Percentiles rank a stretch among this genome's conserved stretches.
These are phyloP conservation scores for Penaeus indicus DNA, from an alignment of 1,140 invertebrate genomes.

Conservation along the genomic window DNA sequence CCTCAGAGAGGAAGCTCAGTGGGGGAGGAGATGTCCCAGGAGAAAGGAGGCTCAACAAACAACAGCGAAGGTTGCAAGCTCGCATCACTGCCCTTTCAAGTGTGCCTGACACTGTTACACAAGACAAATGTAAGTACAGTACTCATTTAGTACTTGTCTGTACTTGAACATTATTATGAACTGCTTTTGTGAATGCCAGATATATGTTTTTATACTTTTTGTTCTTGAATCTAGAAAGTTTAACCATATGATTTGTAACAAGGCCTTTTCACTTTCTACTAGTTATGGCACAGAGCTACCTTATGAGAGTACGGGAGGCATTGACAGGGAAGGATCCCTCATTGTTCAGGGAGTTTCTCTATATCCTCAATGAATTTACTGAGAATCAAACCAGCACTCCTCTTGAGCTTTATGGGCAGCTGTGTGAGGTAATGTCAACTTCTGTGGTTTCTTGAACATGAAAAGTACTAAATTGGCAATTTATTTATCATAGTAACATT, in stretches of 20 bases:
- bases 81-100: constrained; percentile 42
- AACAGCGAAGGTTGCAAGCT: constrained; percentile 51
- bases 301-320: constrained; percentile 55
- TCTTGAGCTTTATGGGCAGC: constrained; percentile 39
- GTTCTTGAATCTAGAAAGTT: too few species aligned
- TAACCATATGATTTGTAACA: neutral
- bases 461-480: too few species aligned
- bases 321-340: constrained; percentile 37
- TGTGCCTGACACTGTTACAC: constrained; percentile 32
- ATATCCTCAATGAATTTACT: constrained; percentile 47
- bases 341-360: constrained; percentile 45
- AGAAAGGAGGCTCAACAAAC: constrained; percentile 50
- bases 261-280: neutral
- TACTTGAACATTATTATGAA: too few species aligned
- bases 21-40: constrained; percentile 12
- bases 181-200: too few species aligned
- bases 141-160: too few species aligned
- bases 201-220: too few species aligned
- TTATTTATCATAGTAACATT: too few species aligned
- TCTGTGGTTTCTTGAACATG: too few species aligned
- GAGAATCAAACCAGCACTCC: constrained; percentile 31
- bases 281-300: constrained; percentile 58
- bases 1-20: constrained; percentile 23
- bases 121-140: constrained; percentile 42
- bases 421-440: constrained; percentile 32